Conservation (phyloP, 2,113 vertebrate genomes). For the Dicrurus megarhynchus region DNA sequence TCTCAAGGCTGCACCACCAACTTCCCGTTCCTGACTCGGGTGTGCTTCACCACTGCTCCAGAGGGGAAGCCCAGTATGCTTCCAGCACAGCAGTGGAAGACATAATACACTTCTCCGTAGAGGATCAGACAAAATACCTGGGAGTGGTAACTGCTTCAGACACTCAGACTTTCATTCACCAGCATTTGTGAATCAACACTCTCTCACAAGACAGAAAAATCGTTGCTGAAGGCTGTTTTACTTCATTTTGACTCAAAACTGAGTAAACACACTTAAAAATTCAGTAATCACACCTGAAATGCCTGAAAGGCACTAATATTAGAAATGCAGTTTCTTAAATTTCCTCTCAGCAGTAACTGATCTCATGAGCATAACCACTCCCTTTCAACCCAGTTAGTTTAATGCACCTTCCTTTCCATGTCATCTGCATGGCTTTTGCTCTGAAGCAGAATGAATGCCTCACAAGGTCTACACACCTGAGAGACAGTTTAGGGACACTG, state of each 20-base stretch:
- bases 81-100: not conserved
- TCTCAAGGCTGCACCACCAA: not conserved
- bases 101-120: not conserved
- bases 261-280: not conserved
- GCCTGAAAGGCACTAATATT: not conserved
- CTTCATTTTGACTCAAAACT: not conserved
- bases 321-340: not conserved
- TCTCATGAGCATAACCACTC: not conserved
- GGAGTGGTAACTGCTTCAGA: not conserved
- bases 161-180: not conserved
- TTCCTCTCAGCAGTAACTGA: not conserved
- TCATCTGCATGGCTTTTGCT: not conserved
- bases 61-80: not conserved
- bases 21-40: accelerated
- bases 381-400: not conserved
- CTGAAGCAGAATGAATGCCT: not conserved
- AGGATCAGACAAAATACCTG: not conserved
- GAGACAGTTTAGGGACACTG: not conserved
- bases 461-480: not conserved
- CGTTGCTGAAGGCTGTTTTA: not conserved
- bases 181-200: not conserved
- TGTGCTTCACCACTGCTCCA: not conserved
- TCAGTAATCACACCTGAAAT: not conserved
- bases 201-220: not conserved
- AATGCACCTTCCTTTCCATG: not conserved